Evolutionary conservation across 2,113 vertebrate genomes (phyloP), one percentile per base, ranked within the genome.

Genomic region (Macroglossus sobrinus): DNA sequence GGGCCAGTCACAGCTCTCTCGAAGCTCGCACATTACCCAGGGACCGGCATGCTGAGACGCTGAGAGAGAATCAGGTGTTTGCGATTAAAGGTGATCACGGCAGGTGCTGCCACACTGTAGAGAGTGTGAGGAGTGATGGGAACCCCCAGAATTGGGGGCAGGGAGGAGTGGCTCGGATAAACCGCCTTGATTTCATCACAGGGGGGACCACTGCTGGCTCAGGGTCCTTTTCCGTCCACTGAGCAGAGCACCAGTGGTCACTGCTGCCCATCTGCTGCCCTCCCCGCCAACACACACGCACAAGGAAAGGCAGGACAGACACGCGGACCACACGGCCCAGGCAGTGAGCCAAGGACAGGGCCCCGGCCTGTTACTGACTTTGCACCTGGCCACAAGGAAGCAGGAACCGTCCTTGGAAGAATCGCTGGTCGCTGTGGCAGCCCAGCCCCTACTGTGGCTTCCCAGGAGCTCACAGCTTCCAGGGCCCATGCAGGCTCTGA

Each of bases 401-500:
- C 43, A 59, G 87, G 40, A 57, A 43, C 21, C n/a, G 15, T 63
- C 68, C 19, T 35, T 9, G 45, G 13, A 72, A 81, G 81, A 75
- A 18, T 15, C 30, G 15, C 43, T 45, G 59, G n/a, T 4, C 47
- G 10, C 33, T 47, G 3, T 24, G 18, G 33, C 0, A 10, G 30
- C 14, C 21, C 21, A 9, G 78, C 5, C 55, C 43, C 66, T n/a
- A 2, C 14, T 16, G 22, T 2, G 47, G 5, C 59, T 84, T 80
- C 8, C 16, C 2, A 15, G 84, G 75, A 12, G 2, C 40, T 64
- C 26, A 3, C 18, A 35, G 45, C 59, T 78, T 43, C n/a, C 3
- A 10, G 33, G 33, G 38, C 11, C 13, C 7, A 15, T 14, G 1
- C 1, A 2, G 13, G 14, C 26, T 21, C 21, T 24, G 11, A 47